Evolutionary conservation across 2,888 invertebrate genomes (phyloP).

Genomic region (Eupithecia dodoneata): DNA sequence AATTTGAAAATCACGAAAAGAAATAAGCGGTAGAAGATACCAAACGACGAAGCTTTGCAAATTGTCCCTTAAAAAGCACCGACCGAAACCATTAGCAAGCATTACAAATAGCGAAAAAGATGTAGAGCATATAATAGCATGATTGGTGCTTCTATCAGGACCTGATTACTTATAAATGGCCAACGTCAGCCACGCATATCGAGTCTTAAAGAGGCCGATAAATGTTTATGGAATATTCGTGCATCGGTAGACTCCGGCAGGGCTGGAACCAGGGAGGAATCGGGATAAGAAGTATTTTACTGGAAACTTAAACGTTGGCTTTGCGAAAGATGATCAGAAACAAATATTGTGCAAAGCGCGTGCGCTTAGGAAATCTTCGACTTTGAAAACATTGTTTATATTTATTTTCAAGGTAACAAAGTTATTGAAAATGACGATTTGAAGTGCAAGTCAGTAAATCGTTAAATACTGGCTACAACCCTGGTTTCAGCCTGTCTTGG

Average conservation of each 20-base stretch:
- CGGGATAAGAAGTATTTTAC: not conserved
- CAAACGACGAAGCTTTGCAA: constrained; percentile 4
- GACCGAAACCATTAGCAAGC: constrained; percentile 23
- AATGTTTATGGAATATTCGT: constrained; percentile 62
- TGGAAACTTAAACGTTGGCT: not conserved
- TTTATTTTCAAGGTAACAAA: not conserved
- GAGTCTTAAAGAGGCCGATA: constrained; percentile 58
- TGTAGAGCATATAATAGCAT: constrained; percentile 43
- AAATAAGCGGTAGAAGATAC: not conserved
- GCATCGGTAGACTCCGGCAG: constrained; percentile 52
- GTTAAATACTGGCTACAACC: constrained; percentile 13
- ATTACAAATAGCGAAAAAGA: constrained; percentile 37
- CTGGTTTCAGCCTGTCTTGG: constrained; percentile 61
- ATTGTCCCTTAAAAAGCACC: constrained; percentile 21
- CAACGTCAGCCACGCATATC: constrained; percentile 59
- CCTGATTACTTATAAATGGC: constrained; percentile 61
- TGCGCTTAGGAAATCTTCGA: not conserved
- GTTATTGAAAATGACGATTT: not conserved
- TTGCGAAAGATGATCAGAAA: not conserved
- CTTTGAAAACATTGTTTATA: not conserved
- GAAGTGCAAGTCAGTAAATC: not conserved
- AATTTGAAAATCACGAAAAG: not conserved
- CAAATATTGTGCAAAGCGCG: not conserved
- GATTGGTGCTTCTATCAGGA: constrained; percentile 57
- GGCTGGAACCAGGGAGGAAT: constrained; percentile 11